Evolutionary conservation across 2,113 vertebrate species (phyloP).

Genomic region (Andinoacara biseriatus): DNA sequence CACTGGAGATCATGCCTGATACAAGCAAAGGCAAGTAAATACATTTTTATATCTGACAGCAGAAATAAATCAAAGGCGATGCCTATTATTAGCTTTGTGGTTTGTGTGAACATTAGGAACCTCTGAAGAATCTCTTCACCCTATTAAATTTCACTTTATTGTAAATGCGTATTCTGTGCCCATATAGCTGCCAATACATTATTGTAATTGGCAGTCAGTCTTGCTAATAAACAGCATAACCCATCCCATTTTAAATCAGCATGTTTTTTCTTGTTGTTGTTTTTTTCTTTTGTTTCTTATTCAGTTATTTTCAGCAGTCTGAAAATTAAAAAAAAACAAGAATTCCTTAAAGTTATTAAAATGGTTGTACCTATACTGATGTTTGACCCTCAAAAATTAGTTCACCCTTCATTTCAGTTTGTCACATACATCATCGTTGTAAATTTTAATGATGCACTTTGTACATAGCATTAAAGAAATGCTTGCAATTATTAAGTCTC

Average conservation of each 20-base stretch:
- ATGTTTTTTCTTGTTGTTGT: neutral
- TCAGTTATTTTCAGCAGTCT: conserved; percentile 27
- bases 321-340: neutral
- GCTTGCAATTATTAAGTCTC: conserved; percentile 20
- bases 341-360: conserved; percentile 16
- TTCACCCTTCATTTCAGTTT: neutral
- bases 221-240: neutral
- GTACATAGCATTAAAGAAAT: neutral
- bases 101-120: neutral
- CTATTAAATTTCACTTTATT: neutral
- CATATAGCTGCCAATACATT: neutral
- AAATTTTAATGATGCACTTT: conserved; percentile 36
- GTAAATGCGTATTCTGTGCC: conserved; percentile 5
- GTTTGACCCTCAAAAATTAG: neutral
- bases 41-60: neutral
- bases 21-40: neutral
- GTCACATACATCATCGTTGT: conserved; percentile 15
- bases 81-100: neutral
- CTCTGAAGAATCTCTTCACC: neutral
- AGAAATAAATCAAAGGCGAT: neutral
- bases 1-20: neutral
- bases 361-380: neutral
- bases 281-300: neutral
- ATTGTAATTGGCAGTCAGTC: neutral
- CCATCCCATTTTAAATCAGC: neutral